Conservation (phyloP, 2,113 vertebrate genomes). For the Stegastes partitus region DNA sequence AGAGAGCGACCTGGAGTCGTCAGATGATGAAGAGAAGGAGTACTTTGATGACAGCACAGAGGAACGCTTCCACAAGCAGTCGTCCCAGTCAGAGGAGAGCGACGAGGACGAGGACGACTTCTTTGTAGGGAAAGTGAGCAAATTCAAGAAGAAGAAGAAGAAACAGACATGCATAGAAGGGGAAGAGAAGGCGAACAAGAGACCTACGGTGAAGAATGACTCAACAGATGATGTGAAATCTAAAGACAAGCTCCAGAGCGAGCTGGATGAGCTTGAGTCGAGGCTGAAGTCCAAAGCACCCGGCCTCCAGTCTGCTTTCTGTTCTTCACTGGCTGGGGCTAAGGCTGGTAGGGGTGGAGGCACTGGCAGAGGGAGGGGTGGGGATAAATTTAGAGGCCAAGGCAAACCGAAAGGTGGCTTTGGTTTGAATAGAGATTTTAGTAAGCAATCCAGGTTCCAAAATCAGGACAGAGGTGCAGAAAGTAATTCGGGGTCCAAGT, state of each 20-base stretch:
- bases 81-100: constrained; percentile 90
- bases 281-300: constrained; percentile 65
- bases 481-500: constrained; percentile 27
- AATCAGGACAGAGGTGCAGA: constrained; percentile 14
- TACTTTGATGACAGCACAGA: constrained; percentile 90
- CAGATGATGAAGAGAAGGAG: constrained; percentile 66
- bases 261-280: constrained; percentile 67
- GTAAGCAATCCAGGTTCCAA: constrained; percentile 46
- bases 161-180: constrained; percentile 12
- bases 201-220: background rate
- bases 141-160: constrained; percentile 86
- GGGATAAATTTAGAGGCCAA: constrained; percentile 29
- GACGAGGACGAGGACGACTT: constrained; percentile 90
- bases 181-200: constrained; percentile 35
- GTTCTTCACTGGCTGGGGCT: constrained; percentile 83
- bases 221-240: background rate
- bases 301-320: constrained; percentile 90
- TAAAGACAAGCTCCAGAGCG: constrained; percentile 33
- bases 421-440: constrained; percentile 31
- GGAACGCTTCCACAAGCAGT: constrained; percentile 93
- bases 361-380: constrained; percentile 40
- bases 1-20: constrained; percentile 81
- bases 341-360: constrained; percentile 26
- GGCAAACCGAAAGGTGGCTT: constrained; percentile 5
- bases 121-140: constrained; percentile 93